Evolutionary conservation across 2,888 invertebrate species (phyloP), one percentile per base, ranked within the genome.

Genomic region (Stenichneumon culpator): DNA sequence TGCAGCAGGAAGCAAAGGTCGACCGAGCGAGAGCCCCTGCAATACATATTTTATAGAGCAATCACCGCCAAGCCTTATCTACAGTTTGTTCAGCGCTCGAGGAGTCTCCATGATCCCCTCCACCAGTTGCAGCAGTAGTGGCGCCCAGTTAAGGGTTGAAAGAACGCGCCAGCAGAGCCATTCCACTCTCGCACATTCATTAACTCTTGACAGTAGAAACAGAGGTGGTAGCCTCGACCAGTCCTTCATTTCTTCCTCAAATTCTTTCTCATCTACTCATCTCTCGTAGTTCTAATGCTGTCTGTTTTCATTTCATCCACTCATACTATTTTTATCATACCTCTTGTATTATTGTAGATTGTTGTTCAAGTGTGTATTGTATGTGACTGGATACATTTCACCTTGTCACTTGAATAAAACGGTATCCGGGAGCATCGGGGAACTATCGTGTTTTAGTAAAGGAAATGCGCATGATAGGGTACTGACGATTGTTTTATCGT

Each of bases 31-130:
- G 77, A 67, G 73, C 47, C 57, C 57, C 60, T 39, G 60, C 73
- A 73, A 93, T 93, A 93, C 93, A 93, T 93, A 92, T 93, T 93
- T 93, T 92, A 93, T 91, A 90, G 93, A 88, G 91, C 92, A 93
- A 93, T 93, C 93, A 93, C 92, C 91, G 89, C 90, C 88, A 87
- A 91, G 92, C 90, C 93, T 93, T 93, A 93, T 93, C 93, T 92
- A 89, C 91, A 89, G 93, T 93, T 93, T 93, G 91, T 90, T 91
- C 91, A 92, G 91, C 90, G 89, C 89, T 90, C 89, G 84, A 88
- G 85, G 60, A 80, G 65, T 79, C 87, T 79, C 82, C 74, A 86
- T 14, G 60, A 25, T 28, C 25, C 25, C 19, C 74, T 69, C n/a
- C 47, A 28, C 47, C 74, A 47, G 32, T 57, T 52, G 57, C 54